Percentiles rank a stretch among this genome's conserved stretches.
These are phyloP conservation scores for Chaetodon trifasciatus DNA, from an alignment of 2,797 vertebrate species.

Conservation along the genomic window DNA sequence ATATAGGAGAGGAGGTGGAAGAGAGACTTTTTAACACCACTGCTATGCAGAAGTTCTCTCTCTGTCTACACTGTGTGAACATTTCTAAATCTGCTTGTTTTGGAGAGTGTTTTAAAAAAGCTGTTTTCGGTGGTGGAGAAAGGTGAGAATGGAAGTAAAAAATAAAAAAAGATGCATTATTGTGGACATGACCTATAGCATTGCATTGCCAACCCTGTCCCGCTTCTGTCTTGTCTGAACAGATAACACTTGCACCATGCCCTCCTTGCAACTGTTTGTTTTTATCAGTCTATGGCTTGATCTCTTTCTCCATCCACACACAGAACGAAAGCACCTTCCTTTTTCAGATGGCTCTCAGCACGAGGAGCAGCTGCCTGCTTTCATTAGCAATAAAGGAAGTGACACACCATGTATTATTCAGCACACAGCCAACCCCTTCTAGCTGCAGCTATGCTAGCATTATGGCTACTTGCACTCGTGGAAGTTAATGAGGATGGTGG, in stretches of 20 bases:
- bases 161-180: not conserved
- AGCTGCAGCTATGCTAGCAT: constrained; percentile 47
- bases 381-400: constrained; percentile 73
- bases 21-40: not conserved
- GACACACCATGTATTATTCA: constrained; percentile 79
- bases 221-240: constrained; percentile 35
- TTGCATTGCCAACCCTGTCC: constrained; percentile 14
- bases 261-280: constrained; percentile 48
- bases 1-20: not conserved
- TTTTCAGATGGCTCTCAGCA: constrained; percentile 40
- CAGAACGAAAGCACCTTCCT: constrained; percentile 30
- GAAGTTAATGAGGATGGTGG: constrained; percentile 58
- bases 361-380: constrained; percentile 71
- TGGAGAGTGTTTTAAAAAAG: not conserved
- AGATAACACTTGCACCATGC: constrained; percentile 62
- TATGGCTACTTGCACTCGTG: constrained; percentile 52
- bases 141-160: not conserved
- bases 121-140: not conserved
- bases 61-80: not conserved
- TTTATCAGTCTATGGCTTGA: constrained; percentile 45
- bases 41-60: not conserved
- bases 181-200: constrained; percentile 22
- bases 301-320: constrained; percentile 28
- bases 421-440: constrained; percentile 52
- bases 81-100: not conserved